Conservation (phyloP, 35 echinoderm and acorn worm species). For the Stichopus chloronotus region DNA sequence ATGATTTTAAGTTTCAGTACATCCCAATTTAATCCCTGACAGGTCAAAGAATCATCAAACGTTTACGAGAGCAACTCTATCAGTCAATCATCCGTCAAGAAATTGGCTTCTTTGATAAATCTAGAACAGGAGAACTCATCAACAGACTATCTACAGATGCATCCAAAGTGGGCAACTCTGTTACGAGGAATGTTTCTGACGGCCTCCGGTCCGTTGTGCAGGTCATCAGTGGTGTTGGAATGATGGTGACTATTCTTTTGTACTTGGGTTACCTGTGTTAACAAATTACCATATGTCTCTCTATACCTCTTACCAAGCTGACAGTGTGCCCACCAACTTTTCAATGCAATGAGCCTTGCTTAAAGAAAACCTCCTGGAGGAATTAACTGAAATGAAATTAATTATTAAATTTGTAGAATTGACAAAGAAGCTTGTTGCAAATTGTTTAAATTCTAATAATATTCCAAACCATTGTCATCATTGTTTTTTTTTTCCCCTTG, state of each 20-base stretch:
- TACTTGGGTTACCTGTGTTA: not conserved
- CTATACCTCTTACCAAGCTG: too few species aligned
- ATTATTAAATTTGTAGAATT: too few species aligned
- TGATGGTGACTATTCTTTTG: constrained; percentile 76
- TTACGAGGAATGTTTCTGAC: constrained; percentile 85
- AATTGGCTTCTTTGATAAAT: constrained; percentile 96
- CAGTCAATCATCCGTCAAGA: constrained; percentile 84
- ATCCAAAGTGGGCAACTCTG: constrained; percentile 76
- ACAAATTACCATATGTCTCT: not conserved
- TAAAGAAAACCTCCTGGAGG: too few species aligned
- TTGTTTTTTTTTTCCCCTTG: not conserved
- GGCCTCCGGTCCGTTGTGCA: constrained; percentile 78
- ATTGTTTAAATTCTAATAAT: too few species aligned
- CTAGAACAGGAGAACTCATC: constrained; percentile 86
- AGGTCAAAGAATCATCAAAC: constrained; percentile 90
- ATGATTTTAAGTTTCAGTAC: not conserved
- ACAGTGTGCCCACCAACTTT: not conserved
- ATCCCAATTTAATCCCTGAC: not conserved
- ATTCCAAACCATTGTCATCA: not conserved
- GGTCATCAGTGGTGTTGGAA: constrained; percentile 86
- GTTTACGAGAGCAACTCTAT: constrained; percentile 75
- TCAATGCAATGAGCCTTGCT: not conserved
- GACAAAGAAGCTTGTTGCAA: too few species aligned
- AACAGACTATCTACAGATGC: constrained; percentile 88
- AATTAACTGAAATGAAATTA: too few species aligned